Conservation (phyloP, 2,113 vertebrate species). For the Scomber japonicus region DNA sequence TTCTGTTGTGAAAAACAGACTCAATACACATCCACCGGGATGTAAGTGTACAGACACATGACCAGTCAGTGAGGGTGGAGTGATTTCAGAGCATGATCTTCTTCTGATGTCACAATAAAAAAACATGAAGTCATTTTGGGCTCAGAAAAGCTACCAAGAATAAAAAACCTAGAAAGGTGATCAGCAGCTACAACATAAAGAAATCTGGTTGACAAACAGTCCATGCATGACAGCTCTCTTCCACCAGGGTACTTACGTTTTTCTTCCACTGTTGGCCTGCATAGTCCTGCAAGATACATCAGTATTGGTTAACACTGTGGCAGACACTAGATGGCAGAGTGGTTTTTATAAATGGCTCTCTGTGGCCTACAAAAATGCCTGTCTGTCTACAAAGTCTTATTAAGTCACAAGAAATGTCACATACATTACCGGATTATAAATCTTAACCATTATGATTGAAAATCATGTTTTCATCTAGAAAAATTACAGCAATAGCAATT, state of each 20-base stretch:
- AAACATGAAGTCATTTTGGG: not conserved
- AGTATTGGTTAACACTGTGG: slow-evolving; percentile 30
- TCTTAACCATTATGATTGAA: not conserved
- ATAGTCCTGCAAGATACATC: slow-evolving; percentile 86
- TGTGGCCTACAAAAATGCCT: slow-evolving; percentile 36
- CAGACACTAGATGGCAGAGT: slow-evolving; percentile 83
- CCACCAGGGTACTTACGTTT: slow-evolving; percentile 83
- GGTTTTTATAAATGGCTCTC: slow-evolving; percentile 34
- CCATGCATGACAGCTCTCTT: slow-evolving; percentile 7
- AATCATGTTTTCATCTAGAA: not conserved
- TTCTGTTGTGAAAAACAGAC: slow-evolving; percentile 45
- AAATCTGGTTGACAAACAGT: slow-evolving; percentile 5
- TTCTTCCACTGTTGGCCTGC: slow-evolving; percentile 74
- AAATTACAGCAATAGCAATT: not conserved
- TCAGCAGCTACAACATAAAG: not conserved
- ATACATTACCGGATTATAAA: not conserved
- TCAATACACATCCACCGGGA: not conserved
- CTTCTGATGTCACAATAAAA: not conserved
- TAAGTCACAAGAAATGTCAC: not conserved
- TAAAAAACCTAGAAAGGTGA: not conserved
- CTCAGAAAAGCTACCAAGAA: not conserved
- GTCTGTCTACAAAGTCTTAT: slow-evolving; percentile 23
- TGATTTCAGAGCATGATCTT: not conserved
- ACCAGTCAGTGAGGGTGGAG: not conserved
- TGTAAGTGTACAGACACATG: not conserved